These are phyloP conservation scores for Phaonia tiefii DNA, from an alignment of 2,888 invertebrate species.

Conservation along the genomic window DNA sequence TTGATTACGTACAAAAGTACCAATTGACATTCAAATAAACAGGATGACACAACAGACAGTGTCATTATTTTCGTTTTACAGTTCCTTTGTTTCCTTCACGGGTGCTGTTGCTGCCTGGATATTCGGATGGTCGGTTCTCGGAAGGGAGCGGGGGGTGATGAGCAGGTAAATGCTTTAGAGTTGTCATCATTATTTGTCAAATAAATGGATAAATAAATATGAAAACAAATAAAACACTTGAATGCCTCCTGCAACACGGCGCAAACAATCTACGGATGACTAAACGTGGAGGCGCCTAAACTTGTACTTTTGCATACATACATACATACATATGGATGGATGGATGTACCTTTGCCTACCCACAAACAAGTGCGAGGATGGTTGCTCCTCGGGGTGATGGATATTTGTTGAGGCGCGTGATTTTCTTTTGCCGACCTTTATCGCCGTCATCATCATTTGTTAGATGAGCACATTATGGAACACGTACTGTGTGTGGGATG, in stretches of 20 bases:
- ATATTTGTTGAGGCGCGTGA: slow-evolving; percentile 45
- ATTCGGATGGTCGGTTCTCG: slow-evolving; percentile 4
- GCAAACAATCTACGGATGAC: slow-evolving; percentile 27
- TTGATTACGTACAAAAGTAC: slow-evolving; percentile 41
- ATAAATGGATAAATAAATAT: slow-evolving; percentile 58
- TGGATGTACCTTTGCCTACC: too few relatives aligned
- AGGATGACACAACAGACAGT: slow-evolving; percentile 17
- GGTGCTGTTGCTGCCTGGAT: slow-evolving; percentile 36
- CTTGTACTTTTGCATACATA: background rate
- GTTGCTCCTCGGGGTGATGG: background rate
- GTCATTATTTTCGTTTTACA: slow-evolving; percentile 37
- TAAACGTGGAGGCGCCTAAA: background rate
- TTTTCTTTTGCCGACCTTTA: slow-evolving; percentile 29
- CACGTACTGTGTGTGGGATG: too few relatives aligned
- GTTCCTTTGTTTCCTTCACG: slow-evolving; percentile 8
- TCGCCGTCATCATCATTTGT: slow-evolving; percentile 33
- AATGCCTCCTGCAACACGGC: slow-evolving; percentile 1
- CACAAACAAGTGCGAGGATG: background rate
- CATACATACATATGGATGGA: background rate
- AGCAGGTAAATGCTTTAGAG: slow-evolving; percentile 2
- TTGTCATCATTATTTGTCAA: slow-evolving; percentile 57
- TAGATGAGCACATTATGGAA: background rate
- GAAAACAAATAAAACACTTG: slow-evolving; percentile 51
- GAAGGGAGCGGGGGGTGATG: too few relatives aligned
- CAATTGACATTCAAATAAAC: slow-evolving; percentile 54